Percentiles rank a stretch among this genome's conserved stretches.
These are phyloP conservation scores for Paralichthys olivaceus DNA, from an alignment of 2,113 vertebrate species.

Conservation along the genomic window DNA sequence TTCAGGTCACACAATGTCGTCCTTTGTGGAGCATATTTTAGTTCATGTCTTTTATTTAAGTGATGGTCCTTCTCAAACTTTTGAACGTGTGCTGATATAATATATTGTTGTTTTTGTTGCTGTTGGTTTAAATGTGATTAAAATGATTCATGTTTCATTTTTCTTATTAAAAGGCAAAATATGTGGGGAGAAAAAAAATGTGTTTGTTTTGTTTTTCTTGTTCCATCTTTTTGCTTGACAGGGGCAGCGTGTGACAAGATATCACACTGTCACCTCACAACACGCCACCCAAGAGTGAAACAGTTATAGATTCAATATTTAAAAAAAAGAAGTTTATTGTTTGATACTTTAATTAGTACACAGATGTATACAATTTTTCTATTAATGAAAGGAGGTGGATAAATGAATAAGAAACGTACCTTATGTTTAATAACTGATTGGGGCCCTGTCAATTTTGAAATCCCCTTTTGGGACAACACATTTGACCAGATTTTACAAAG, in stretches of 20 bases:
- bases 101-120: slow-evolving; percentile 68
- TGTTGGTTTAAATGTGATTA: slow-evolving; percentile 77
- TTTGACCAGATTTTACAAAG: too few relatives aligned
- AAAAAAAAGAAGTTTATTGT: not conserved
- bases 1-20: slow-evolving; percentile 75
- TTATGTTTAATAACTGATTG: not conserved
- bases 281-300: not conserved
- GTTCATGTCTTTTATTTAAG: slow-evolving; percentile 82
- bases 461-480: too few relatives aligned
- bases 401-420: not conserved
- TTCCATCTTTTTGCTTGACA: not conserved
- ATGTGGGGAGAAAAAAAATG: slow-evolving; percentile 56
- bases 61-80: slow-evolving; percentile 71
- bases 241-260: not conserved
- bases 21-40: slow-evolving; percentile 60
- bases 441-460: too few relatives aligned
- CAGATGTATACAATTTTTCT: not conserved
- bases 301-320: too few relatives aligned
- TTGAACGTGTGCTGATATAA: slow-evolving; percentile 80
- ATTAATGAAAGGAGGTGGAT: not conserved
- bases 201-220: slow-evolving; percentile 9
- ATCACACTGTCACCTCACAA: not conserved
- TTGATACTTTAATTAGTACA: not conserved
- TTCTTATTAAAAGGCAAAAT: slow-evolving; percentile 83
- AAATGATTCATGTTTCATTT: slow-evolving; percentile 74